phyloP scores from a whole-genome alignment of 2,888 invertebrate species.

The Philereme vetulata region DNA sequence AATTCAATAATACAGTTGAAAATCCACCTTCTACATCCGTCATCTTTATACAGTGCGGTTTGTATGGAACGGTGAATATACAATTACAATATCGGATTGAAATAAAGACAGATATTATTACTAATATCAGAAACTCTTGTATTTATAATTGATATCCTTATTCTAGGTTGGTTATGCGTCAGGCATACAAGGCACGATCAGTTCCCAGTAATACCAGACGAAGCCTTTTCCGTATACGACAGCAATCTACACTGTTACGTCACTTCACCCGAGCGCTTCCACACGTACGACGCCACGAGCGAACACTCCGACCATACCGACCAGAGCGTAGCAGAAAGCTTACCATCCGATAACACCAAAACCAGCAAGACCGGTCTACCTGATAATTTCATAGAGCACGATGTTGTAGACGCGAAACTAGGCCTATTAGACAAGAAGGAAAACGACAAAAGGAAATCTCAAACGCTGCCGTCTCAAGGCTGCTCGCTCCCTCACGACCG shows the following conservation, averaged over 20 bases:
- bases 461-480: slow-evolving; percentile 84
- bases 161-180: slow-evolving; percentile 88
- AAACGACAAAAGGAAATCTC: slow-evolving; percentile 72
- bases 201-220: slow-evolving; percentile 90
- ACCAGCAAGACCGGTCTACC: slow-evolving; percentile 49
- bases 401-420: slow-evolving; percentile 62
- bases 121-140: no score
- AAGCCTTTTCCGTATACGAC: slow-evolving; percentile 81
- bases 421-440: slow-evolving; percentile 50
- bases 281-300: slow-evolving; percentile 66
- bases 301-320: slow-evolving; percentile 79
- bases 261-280: slow-evolving; percentile 66
- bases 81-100: no score
- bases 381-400: slow-evolving; percentile 58
- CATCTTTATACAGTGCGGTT: no score
- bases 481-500: slow-evolving; percentile 84
- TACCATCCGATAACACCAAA: slow-evolving; percentile 65
- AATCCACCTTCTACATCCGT: no score
- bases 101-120: no score
- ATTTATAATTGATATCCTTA: not conserved
- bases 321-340: slow-evolving; percentile 72
- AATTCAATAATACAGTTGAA: no score
- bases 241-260: slow-evolving; percentile 59
- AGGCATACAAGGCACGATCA: slow-evolving; percentile 90
- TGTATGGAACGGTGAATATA: no score